Conservation (phyloP, 1,140 invertebrate species). For the Bombyx mandarina region DNA sequence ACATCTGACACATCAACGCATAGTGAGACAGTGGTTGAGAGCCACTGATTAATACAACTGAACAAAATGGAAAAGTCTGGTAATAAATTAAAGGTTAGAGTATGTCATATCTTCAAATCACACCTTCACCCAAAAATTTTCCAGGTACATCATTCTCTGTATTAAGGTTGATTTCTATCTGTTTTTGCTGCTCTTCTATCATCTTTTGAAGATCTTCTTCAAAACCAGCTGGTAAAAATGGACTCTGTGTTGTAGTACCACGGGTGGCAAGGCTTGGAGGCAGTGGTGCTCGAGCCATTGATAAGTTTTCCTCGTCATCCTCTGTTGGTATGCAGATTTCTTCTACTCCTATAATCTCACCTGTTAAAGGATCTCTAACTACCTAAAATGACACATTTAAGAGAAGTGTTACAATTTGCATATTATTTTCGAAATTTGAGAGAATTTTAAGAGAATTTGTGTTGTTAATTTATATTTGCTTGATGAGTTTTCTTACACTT, state of each 20-base stretch:
- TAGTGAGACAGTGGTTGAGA: too few relatives aligned
- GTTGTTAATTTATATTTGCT: too few relatives aligned
- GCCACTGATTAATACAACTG: too few relatives aligned
- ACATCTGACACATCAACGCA: too few relatives aligned
- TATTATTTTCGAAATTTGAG: constrained; percentile 25
- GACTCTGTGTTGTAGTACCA: constrained; percentile 54
- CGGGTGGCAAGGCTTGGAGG: constrained; percentile 56
- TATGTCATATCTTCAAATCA: too few relatives aligned
- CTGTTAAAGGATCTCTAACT: constrained; percentile 45
- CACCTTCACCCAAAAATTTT: constrained; percentile 68
- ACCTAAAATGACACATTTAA: constrained; percentile 27
- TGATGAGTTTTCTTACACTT: too few relatives aligned
- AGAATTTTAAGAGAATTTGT: too few relatives aligned
- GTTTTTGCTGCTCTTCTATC: constrained; percentile 33
- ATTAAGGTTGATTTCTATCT: constrained; percentile 34
- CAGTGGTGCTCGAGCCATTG: constrained; percentile 61
- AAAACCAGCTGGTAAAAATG: constrained; percentile 66
- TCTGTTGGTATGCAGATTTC: constrained; percentile 50
- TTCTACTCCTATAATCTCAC: constrained; percentile 54
- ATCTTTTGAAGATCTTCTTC: constrained; percentile 53
- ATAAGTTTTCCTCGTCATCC: constrained; percentile 56
- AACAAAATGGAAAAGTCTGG: too few relatives aligned
- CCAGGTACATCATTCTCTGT: constrained; percentile 45
- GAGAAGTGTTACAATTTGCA: too few relatives aligned
- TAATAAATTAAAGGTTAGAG: too few relatives aligned